These are phyloP conservation scores for Eunapius fragilis DNA, from an alignment of 37 sponge, comb jelly and placozoan genomes.

Conservation along the genomic window DNA sequence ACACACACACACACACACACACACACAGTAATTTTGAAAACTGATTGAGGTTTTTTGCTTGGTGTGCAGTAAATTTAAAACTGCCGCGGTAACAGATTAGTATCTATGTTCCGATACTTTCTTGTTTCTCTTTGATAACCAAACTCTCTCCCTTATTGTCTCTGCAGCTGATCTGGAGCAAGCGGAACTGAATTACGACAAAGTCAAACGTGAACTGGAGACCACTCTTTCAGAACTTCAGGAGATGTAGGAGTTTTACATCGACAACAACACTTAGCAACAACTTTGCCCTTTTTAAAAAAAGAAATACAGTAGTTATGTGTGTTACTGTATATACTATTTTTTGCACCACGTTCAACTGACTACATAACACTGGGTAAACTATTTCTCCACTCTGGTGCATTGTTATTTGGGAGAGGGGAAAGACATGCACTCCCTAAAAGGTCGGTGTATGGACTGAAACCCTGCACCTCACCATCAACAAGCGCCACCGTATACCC, in stretches of 20 bases:
- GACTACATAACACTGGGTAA: too few relatives aligned
- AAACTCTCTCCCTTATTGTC: neutral
- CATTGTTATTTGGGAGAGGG: neutral
- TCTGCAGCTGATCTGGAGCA: conserved; percentile 70
- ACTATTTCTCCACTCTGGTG: too few relatives aligned
- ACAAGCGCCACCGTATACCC: neutral
- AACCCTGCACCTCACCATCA: neutral
- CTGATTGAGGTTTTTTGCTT: too few relatives aligned
- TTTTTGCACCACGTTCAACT: too few relatives aligned
- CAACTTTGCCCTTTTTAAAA: neutral
- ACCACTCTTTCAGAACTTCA: conserved; percentile 65
- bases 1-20: too few relatives aligned
- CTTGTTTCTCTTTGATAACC: neutral
- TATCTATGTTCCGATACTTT: too few relatives aligned
- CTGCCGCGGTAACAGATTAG: too few relatives aligned
- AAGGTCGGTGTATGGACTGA: neutral
- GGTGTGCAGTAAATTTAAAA: too few relatives aligned
- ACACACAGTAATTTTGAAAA: too few relatives aligned
- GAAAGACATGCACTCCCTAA: neutral
- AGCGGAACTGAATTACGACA: conserved; percentile 68
- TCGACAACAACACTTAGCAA: too few relatives aligned
- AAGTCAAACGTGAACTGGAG: conserved; percentile 73
- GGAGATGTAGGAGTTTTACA: conserved; percentile 36
- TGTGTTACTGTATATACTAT: neutral
- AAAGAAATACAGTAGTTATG: neutral